Evolutionary conservation across 1,140 invertebrate species (phyloP).

Genomic region (Drosophila mauritiana): DNA sequence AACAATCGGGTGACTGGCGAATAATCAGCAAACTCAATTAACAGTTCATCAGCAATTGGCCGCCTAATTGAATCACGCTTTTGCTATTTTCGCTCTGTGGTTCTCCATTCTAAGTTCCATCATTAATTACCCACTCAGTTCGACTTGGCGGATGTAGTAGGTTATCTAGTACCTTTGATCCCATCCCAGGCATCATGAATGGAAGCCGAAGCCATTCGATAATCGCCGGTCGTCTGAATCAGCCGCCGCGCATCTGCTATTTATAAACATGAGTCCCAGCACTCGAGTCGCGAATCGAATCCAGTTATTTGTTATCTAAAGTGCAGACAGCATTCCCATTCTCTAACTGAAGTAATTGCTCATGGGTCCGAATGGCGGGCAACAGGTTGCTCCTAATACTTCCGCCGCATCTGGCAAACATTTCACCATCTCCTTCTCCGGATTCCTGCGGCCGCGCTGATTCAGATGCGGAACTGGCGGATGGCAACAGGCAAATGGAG

Average conservation of each 20-base stretch:
- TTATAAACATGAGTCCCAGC: constrained; percentile 68
- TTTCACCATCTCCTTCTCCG: constrained; percentile 10
- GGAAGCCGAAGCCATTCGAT: constrained; percentile 15
- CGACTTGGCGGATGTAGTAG: constrained; percentile 65
- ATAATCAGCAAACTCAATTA: constrained; percentile 67
- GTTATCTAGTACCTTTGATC: constrained; percentile 68
- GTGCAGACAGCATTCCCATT: constrained; percentile 63
- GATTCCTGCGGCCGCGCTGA: constrained; percentile 27
- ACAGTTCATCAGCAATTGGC: constrained; percentile 69
- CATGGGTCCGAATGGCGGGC: constrained; percentile 48
- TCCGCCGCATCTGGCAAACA: constrained; percentile 42
- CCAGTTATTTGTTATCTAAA: constrained; percentile 77
- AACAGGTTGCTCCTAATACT: constrained; percentile 68
- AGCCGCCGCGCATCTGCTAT: constrained; percentile 70
- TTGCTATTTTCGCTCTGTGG: constrained; percentile 54
- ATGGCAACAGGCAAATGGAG: constrained; percentile 5
- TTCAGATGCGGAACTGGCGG: constrained; percentile 39
- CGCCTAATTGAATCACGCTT: constrained; percentile 75
- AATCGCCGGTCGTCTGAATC: constrained; percentile 58
- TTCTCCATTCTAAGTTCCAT: constrained; percentile 33
- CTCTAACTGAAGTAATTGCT: constrained; percentile 70
- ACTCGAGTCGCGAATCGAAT: constrained; percentile 15
- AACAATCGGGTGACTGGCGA: constrained; percentile 46
- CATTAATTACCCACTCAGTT: constrained; percentile 64
- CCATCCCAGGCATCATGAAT: constrained; percentile 54